Conservation (phyloP, 2,888 invertebrate species). For the Synanthedon andrenaeformis region DNA sequence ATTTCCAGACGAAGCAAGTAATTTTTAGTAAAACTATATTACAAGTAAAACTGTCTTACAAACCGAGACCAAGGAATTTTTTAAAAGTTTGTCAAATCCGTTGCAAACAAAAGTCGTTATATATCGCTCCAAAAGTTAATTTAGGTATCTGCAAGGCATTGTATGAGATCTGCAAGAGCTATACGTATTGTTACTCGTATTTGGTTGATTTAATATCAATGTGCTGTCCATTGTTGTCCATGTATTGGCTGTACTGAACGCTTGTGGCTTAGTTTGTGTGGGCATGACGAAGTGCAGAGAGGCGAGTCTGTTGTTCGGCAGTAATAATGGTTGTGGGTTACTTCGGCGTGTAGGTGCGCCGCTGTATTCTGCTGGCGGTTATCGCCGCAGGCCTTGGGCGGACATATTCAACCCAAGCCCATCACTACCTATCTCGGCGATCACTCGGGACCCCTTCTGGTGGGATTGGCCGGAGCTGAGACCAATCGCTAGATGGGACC, state of each 20-base stretch:
- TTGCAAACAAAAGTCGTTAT: no score
- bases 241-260: slow-evolving; percentile 9
- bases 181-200: no score
- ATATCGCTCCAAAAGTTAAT: no score
- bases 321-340: neutral
- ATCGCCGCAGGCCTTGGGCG: slow-evolving; percentile 69
- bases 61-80: no score
- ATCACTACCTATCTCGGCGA: slow-evolving; percentile 80
- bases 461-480: slow-evolving; percentile 84
- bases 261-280: slow-evolving; percentile 17
- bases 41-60: no score
- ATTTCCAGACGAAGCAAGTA: no score
- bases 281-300: slow-evolving; percentile 48
- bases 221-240: no score
- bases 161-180: no score
- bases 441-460: slow-evolving; percentile 92
- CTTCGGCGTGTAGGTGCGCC: slow-evolving; percentile 72
- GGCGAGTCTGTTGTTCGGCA: slow-evolving; percentile 38
- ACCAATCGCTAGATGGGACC: slow-evolving; percentile 80
- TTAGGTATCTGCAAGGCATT: no score
- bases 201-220: no score
- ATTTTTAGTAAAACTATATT: no score
- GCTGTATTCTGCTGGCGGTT: slow-evolving; percentile 77
- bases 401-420: slow-evolving; percentile 86
- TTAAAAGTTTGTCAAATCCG: no score